Evolutionary conservation across 2,888 invertebrate genomes (phyloP).

Genomic region (Parelbella ahira): DNA sequence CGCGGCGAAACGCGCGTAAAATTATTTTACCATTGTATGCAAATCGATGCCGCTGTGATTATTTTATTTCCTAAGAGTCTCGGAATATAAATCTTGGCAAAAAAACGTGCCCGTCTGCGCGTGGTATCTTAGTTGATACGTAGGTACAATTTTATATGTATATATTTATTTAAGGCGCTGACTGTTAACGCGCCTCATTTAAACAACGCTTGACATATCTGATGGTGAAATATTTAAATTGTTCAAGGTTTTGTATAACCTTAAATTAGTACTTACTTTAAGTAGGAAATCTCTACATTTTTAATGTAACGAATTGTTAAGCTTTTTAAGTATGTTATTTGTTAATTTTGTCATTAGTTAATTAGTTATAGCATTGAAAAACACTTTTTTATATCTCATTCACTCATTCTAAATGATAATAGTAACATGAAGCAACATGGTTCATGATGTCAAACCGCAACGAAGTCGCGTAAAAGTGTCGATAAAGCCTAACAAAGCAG

Average conservation of each 20-base stretch:
- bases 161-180: constrained; percentile 21
- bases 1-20: constrained; percentile 80
- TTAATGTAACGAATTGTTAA: too few species aligned
- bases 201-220: constrained; percentile 10
- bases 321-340: too few species aligned
- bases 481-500: constrained; percentile 1
- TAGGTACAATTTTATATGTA: too few species aligned
- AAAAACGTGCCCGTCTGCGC: constrained; percentile 59
- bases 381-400: too few species aligned
- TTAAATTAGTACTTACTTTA: background rate
- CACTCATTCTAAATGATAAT: too few species aligned
- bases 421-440: too few species aligned
- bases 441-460: constrained; percentile 5
- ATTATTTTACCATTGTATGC: constrained; percentile 82
- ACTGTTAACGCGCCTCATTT: constrained; percentile 18
- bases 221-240: background rate
- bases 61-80: constrained; percentile 79
- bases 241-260: background rate
- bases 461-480: background rate
- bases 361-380: too few species aligned
- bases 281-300: too few species aligned
- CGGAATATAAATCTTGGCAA: constrained; percentile 74
- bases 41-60: constrained; percentile 76
- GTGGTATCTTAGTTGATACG: constrained; percentile 57
- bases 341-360: too few species aligned